These are phyloP conservation scores for Emberiza fucata DNA, from an alignment of 2,113 vertebrate genomes.

Conservation along the genomic window DNA sequence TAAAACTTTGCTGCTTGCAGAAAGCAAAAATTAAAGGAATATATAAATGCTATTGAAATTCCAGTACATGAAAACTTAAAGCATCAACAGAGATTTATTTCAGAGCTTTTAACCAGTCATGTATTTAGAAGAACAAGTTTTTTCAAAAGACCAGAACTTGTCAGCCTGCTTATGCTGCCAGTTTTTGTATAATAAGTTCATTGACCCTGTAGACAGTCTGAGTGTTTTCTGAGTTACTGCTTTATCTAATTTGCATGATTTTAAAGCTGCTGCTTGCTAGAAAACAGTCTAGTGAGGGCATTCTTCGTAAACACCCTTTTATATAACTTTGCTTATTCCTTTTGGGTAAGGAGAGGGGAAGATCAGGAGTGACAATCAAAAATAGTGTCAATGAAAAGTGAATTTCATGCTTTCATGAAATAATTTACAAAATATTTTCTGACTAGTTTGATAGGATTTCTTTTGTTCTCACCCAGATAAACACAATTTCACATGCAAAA, in stretches of 20 bases:
- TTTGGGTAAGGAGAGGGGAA: neutral
- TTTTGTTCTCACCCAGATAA: neutral
- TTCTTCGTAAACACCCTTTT: constrained; percentile 22
- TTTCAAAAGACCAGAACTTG: neutral
- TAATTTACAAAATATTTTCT: neutral
- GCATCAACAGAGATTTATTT: neutral
- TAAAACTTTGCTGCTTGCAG: constrained; percentile 30
- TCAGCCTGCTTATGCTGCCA: neutral
- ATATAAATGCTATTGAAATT: neutral
- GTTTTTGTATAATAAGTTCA: constrained; percentile 37
- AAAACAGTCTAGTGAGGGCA: neutral
- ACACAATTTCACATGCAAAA: neutral
- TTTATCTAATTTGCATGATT: constrained; percentile 64
- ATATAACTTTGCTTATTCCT: neutral
- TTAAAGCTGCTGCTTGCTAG: constrained; percentile 44
- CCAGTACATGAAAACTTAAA: neutral
- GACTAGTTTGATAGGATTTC: neutral
- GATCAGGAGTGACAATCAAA: neutral
- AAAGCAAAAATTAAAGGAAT: constrained; percentile 20
- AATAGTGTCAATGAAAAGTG: neutral
- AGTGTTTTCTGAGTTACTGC: constrained; percentile 28
- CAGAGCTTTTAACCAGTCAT: neutral
- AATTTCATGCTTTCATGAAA: neutral
- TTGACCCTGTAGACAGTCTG: constrained; percentile 14
- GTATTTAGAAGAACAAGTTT: neutral